Base-by-base conservation (phyloP, 2,888 invertebrate species). In the Clusia tigrina region DNA sequence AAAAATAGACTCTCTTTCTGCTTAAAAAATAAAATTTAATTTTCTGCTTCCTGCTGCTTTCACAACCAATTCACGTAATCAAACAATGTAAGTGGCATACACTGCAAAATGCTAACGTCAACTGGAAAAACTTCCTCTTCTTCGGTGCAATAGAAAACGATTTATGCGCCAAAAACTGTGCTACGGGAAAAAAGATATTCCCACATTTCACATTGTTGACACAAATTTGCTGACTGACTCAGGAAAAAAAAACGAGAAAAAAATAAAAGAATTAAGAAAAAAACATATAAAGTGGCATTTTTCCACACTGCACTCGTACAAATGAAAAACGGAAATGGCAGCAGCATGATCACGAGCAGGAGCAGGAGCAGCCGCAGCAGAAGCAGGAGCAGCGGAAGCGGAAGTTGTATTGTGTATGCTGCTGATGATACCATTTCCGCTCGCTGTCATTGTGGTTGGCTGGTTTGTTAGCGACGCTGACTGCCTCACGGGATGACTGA, bases 1-100 rank as follows among this genome's bases (percentile, higher is more conserved):
- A 42, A 42, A n/a, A 42, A n/a, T n/a, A n/a, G 15, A n/a, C 42
- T 42, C 6, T 32, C 9, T 42, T 15, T 42, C n/a, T 42, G 37
- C 18, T 42, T n/a, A 25, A 46, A 42, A 46, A 42, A 56, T 38
- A 42, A 23, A 56, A 25, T 18, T 48, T 20, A 20, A 20, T 48
- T 48, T 48, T 58, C 66, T 59, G 38, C 26, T 38, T 68, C 69
- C 60, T 67, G 76, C 71, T 15, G 15, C 51, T 77, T 78, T 71
- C 73, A 72, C 76, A 78, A 77, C 72, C 79, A 77, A 74, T 78
- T 73, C 77, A 77, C 77, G 79, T 80, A 80, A 79, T 79, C 81
- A 80, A 79, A 80, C 81, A 80, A 80, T 79, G 80, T 76, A 78
- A 80, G 81, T 80, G 78, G 80, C 74, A 79, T 80, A 80, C 79